These are phyloP conservation scores for Phyllotreta cruciferae DNA, from an alignment of 2,888 invertebrate genomes.

Conservation along the genomic window DNA sequence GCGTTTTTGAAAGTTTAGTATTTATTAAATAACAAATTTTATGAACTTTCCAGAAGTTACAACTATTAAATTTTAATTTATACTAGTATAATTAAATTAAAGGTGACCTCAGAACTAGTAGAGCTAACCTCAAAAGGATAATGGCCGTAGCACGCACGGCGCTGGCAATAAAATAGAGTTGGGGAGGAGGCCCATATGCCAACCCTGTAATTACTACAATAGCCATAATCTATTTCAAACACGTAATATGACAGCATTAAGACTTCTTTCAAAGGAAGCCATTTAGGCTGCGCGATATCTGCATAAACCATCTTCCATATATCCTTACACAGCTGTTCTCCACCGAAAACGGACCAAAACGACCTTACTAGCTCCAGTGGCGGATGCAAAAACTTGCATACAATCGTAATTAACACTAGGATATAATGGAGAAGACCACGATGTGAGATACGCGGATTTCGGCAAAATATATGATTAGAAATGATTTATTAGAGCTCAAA, in stretches of 20 bases:
- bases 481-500: no score
- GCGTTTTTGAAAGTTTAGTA: no score
- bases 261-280: constrained; percentile 59
- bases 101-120: constrained; percentile 7
- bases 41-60: not conserved
- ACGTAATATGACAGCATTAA: constrained; percentile 61
- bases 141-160: constrained; percentile 18
- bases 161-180: constrained; percentile 26
- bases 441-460: no score
- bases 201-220: constrained; percentile 59
- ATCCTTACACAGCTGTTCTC: constrained; percentile 57
- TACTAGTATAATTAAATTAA: constrained; percentile 10
- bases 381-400: not conserved
- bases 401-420: no score
- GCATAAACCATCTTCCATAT: constrained; percentile 59
- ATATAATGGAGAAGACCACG: no score
- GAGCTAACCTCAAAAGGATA: constrained; percentile 21
- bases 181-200: constrained; percentile 55
- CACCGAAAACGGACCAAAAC: constrained; percentile 49
- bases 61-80: constrained; percentile 6
- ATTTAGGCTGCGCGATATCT: constrained; percentile 55
- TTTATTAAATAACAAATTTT: no score
- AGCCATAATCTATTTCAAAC: constrained; percentile 61
- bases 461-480: no score
- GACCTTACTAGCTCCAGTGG: constrained; percentile 17